Base-by-base conservation (phyloP, 2,113 vertebrate genomes). In the Mionectes macconnelli region DNA sequence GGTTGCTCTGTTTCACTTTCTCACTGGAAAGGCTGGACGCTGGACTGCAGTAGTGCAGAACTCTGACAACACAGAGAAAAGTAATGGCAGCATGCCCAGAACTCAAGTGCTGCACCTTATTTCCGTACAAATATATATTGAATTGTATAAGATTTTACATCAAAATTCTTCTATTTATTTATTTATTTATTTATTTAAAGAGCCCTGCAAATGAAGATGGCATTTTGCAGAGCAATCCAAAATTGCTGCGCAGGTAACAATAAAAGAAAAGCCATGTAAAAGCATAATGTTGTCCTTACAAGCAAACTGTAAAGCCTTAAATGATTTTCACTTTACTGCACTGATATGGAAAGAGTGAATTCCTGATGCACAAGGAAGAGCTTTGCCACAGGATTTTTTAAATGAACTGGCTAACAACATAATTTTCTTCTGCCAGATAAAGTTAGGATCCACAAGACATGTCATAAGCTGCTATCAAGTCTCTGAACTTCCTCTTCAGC, bases 51-150 rank as follows among this genome's bases (percentile, higher is more conserved):
- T 13, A 39, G 39, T 47, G 39, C 84, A 95, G 67, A 91, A 66
- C 70, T 42, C 85, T 80, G 72, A 77, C 19, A 80, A 68, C 42
- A 50, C 53, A 73, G 33, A 62, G 62, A 69, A 87, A 79, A 76
- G 39, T 37, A 87, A 64, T 88, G 93, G 92, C 87, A 70, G 22
- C 35, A 74, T 95, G 84, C 93, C 93, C 94, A 94, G 93, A 95
- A 73, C 47, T 90, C n/a, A 80, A 94, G 35, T 13, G 27, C 72
- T 63, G 87, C 39, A 64, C 35, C 59, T 88, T 82, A 94, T 95
- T 95, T 96, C 78, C 93, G 91, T 90, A 86, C 17, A 95, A 91
- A 91, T 88, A 90, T 59, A 74, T 39, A 84, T 8, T 25, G 44
- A 90, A 86, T 59, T 91, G 28, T 44, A 19, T 57, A 73, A 72